A percentile compares a stretch with the other conserved stretches of the same genome.
phyloP scores from a whole-genome alignment of 2,797 vertebrate species.

The Podargus strigoides region DNA sequence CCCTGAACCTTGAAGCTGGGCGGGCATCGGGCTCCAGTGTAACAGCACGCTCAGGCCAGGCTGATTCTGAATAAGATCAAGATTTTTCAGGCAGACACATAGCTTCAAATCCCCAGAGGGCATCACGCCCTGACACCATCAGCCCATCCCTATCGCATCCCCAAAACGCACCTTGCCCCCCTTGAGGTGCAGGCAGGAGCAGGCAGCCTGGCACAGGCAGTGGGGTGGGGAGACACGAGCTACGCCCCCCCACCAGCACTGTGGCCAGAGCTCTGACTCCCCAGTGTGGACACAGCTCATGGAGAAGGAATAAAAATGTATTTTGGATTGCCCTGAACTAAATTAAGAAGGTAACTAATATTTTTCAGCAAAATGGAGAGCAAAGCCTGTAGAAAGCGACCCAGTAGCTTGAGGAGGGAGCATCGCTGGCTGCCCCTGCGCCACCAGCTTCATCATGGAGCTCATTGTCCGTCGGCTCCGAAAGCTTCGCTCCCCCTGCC shows the following conservation, averaged over 20 bases:
- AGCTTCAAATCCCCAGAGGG: background rate
- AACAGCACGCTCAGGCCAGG: background rate
- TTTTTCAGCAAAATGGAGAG: background rate
- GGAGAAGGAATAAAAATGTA: background rate
- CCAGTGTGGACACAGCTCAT: accelerated
- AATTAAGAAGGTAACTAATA: background rate
- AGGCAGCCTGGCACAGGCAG: background rate
- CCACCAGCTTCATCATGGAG: accelerated
- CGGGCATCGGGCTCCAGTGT: accelerated
- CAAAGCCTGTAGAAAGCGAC: accelerated
- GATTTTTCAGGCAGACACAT: background rate
- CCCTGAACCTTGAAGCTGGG: background rate
- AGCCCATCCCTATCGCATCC: accelerated
- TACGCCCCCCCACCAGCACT: accelerated
- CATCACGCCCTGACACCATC: accelerated
- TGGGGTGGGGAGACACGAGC: accelerated
- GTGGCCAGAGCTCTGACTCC: background rate
- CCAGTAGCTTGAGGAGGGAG: background rate
- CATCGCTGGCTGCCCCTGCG: background rate
- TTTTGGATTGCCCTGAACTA: background rate
- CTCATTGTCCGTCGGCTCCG: background rate
- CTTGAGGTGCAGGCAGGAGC: background rate
- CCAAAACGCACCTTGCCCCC: accelerated
- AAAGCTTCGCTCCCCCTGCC: background rate
- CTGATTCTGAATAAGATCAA: background rate